Base-by-base conservation (phyloP, 2,113 vertebrate species). In the Lophius piscatorius region DNA sequence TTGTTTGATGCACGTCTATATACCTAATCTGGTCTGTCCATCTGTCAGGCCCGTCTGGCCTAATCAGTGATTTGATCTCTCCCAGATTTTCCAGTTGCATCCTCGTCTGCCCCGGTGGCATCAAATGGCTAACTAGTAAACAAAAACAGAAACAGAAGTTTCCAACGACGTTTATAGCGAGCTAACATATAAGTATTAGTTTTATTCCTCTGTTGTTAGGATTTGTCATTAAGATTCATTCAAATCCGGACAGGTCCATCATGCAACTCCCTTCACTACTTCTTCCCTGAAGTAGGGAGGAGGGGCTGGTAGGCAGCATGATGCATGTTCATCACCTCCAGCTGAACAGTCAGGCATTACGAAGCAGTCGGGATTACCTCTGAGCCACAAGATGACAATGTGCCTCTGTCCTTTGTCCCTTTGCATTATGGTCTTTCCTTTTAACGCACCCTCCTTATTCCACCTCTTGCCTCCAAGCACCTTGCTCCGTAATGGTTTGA, bases 21-120 rank as follows among this genome's bases (percentile, higher is more conserved):
- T 70, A 80, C 67, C 83, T 91, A 90, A 91, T 90, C 90, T 82
- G 61, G 58, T 79, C 81, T 70, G 78, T 76, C 90, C 91, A 91
- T 92, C 89, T 92, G 90, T 83, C 78, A 63, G 60, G 62, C 42
- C 60, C 73, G 86, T 87, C 88, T 86, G 66, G 81, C 55, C 83
- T 65, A 68, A 88, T 90, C 83, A 82, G 38, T 65, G 41, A 57
- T 61, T 77, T 66, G 55, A 70, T 75, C 82, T 48, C 3, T 3
- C 47, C 56, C 21, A 60, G 69, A 63, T 67, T 64, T 77, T 65
- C 46, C 34, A 46, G 54, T 18, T 24, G 48, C 14, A 20, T 49
- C 47, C 38, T 35, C 9, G 40, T 45, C 42, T 26, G 26, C 26
- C 63, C 74, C 78, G 57, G 77, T 86, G 31, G 49, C 14, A 64